A percentile compares a stretch with the other conserved stretches of the same genome.
Evolutionary conservation across 2,797 vertebrate genomes (phyloP).

Genomic region (Percopsis omiscomaycus): DNA sequence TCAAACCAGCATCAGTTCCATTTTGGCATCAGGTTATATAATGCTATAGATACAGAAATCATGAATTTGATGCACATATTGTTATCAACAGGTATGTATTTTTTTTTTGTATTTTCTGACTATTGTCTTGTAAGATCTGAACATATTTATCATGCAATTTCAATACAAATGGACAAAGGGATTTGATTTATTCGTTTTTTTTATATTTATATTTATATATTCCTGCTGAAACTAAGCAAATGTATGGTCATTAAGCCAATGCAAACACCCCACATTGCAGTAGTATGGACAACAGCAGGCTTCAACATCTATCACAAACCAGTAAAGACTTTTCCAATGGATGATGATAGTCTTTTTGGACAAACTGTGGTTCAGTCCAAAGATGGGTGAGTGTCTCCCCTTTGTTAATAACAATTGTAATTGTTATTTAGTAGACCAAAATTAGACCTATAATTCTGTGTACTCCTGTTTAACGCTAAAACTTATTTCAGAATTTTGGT

Average conservation of each 20-base stretch:
- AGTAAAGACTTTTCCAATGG: conserved; percentile 11
- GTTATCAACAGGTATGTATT: conserved; percentile 29
- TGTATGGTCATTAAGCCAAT: not conserved
- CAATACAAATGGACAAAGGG: too few relatives aligned
- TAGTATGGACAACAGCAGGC: conserved; percentile 25
- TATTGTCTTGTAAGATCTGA: too few relatives aligned
- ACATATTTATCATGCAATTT: too few relatives aligned
- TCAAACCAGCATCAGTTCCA: not conserved
- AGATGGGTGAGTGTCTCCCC: conserved; percentile 45
- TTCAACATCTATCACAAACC: conserved; percentile 52
- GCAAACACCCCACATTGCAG: conserved; percentile 31
- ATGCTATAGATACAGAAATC: conserved; percentile 7
- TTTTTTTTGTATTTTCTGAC: not conserved
- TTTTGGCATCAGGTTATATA: not conserved
- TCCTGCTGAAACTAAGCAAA: not conserved
- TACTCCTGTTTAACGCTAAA: not conserved
- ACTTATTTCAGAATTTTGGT: conserved; percentile 45
- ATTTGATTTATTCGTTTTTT: too few relatives aligned
- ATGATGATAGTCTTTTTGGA: conserved; percentile 51
- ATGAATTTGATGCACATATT: conserved; percentile 29
- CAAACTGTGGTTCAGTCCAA: conserved; percentile 49
- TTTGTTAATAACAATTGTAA: not conserved
- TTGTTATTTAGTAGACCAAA: not conserved
- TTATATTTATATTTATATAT: not conserved
- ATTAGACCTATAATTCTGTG: not conserved